Evolutionary conservation across 53 echinoderm and acorn worm species (phyloP), one percentile per base, ranked within the genome.

Genomic region (Paracentrotus lividus): DNA sequence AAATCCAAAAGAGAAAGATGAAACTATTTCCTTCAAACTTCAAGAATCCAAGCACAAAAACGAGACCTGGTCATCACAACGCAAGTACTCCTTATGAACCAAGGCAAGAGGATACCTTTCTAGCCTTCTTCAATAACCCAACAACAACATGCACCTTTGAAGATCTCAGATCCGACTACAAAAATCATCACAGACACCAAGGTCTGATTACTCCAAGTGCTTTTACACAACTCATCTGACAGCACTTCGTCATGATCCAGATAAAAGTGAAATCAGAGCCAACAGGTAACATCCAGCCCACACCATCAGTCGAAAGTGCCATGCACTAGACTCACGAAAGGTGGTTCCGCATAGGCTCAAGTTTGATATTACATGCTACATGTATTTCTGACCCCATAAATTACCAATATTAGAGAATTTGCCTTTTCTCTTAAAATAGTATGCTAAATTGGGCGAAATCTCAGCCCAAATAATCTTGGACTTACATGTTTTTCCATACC

Each of bases 141-240:
- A 44, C 33, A n/a, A 81, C 26, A 81, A 81, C 81, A 81, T 24
- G 81, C 81, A 81, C n/a, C 81, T 45, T 47, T n/a, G 47, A 81
- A 26, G 81, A 12, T n/a, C 44, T 27, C 47, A 47, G 47, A 81
- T 81, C 81, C 47, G n/a, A 81, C 26, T 24, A 47, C 81, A 44
- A 47, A n/a, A 81, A 81, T 81, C 81, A 81, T 81, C 47, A 81
- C 81, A 81, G 47, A 44, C 81, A n/a, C 47, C 24, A 81, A 81
- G 81, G n/a, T 81, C 81, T 81, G n/a, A 81, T 81, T 81, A 81
- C 47, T 26, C 47, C 45, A 42, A 76, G 20, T 40, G 12, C 69
- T 2, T 33, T 6, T 9, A 67, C 16, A 67, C 67, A 67, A 31
- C 67, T 67, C 67, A 29, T 29, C 67, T 67, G 67, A 32, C 26